phyloP scores from a whole-genome alignment of 2,113 vertebrate genomes.

The Onychorhynchus coronatus region DNA sequence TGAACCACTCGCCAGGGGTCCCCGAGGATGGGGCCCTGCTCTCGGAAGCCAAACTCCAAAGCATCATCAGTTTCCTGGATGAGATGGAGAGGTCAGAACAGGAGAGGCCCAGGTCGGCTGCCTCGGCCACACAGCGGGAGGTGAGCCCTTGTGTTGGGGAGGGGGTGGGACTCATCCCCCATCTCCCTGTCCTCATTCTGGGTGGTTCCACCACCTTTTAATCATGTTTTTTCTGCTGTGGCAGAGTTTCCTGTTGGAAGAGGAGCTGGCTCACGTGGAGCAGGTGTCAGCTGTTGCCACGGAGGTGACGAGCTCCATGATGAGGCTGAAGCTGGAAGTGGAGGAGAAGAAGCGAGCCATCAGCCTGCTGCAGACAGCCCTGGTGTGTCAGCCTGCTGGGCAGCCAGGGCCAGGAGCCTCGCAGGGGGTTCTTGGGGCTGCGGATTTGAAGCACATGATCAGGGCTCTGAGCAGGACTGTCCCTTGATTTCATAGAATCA shows the following conservation, averaged over 20 bases:
- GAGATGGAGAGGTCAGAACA: slow-evolving; percentile 92
- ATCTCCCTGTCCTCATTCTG: neutral
- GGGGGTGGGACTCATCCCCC: neutral
- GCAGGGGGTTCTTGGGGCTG: neutral
- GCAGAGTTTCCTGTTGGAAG: slow-evolving; percentile 79
- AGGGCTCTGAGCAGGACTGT: neutral
- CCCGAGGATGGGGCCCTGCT: slow-evolving; percentile 83
- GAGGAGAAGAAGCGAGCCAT: slow-evolving; percentile 88
- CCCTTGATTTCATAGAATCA: neutral
- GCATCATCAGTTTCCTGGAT: slow-evolving; percentile 93
- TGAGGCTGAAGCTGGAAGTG: slow-evolving; percentile 87
- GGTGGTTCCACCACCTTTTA: no score
- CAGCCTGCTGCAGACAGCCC: slow-evolving; percentile 84
- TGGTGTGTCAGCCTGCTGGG: slow-evolving; percentile 72
- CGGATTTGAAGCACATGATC: neutral
- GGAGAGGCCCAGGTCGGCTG: slow-evolving; percentile 80
- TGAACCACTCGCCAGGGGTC: slow-evolving; percentile 67
- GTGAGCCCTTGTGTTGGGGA: slow-evolving; percentile 24
- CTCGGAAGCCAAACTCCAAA: slow-evolving; percentile 92
- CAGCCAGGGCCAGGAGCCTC: neutral
- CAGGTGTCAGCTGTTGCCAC: slow-evolving; percentile 81
- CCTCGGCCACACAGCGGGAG: slow-evolving; percentile 80
- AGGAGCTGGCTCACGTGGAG: slow-evolving; percentile 78
- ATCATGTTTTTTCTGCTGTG: accelerated
- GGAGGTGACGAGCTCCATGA: slow-evolving; percentile 77